A percentile compares a stretch with the other conserved stretches of the same genome.
phyloP scores from a whole-genome alignment of 2,888 invertebrate species.

The Eristalinus aeneus region DNA sequence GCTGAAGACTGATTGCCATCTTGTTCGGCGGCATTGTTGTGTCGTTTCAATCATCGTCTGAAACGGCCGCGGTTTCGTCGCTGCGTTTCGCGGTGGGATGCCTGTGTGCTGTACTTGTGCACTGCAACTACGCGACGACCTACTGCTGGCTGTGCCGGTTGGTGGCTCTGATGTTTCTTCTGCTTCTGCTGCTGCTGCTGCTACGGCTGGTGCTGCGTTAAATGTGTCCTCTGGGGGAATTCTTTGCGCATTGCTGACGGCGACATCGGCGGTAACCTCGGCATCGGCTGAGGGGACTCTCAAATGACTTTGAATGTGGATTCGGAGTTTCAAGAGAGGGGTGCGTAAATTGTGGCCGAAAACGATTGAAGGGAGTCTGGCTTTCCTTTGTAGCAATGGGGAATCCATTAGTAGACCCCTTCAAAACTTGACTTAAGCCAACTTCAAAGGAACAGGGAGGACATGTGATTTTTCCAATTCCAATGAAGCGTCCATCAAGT shows the following conservation, averaged over 20 bases:
- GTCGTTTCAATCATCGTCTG: slow-evolving; percentile 25
- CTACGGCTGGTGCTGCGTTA: slow-evolving; percentile 14
- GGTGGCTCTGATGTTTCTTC: no score
- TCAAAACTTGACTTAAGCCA: no score
- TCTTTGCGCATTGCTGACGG: slow-evolving; percentile 63
- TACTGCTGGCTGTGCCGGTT: not conserved
- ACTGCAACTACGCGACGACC: not conserved
- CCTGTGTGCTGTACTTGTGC: not conserved
- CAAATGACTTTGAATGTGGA: not conserved
- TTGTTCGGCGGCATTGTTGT: slow-evolving; percentile 37
- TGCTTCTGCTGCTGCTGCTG: slow-evolving; percentile 1
- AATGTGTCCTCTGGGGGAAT: slow-evolving; percentile 47
- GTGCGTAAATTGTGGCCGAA: not conserved
- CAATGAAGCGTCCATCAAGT: no score
- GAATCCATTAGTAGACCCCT: no score
- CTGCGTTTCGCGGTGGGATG: not conserved
- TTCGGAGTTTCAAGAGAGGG: not conserved
- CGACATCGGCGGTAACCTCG: not conserved
- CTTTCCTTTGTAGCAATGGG: no score
- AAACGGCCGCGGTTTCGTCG: not conserved
- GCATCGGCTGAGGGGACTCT: not conserved
- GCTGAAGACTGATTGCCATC: slow-evolving; percentile 50
- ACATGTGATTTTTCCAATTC: no score
- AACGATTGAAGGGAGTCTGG: not conserved
- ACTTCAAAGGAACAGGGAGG: no score